phyloP scores from a whole-genome alignment of 2,113 vertebrate genomes.

The Collichthys lucidus region DNA sequence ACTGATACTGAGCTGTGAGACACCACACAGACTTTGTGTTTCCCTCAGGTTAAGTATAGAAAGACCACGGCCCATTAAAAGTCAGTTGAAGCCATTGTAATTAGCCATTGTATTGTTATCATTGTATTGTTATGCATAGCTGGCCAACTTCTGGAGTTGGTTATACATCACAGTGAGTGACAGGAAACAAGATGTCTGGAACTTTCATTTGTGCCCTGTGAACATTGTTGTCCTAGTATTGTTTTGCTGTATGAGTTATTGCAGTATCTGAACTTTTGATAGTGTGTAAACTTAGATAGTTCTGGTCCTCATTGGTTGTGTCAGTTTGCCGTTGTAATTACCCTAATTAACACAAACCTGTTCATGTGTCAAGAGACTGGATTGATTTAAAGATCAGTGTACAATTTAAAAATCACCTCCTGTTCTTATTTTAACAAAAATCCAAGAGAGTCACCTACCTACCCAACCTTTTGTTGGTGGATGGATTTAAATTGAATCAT shows the following conservation, averaged over 20 bases:
- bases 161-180: background rate
- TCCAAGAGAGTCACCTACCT: background rate
- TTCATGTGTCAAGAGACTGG: background rate
- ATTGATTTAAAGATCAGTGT: background rate
- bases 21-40: conserved; percentile 17
- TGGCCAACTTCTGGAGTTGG: background rate
- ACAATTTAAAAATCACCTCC: background rate
- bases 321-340: background rate
- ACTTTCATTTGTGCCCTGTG: background rate
- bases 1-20: conserved; percentile 52
- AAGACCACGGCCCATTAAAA: background rate
- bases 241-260: conserved; percentile 15
- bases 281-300: background rate
- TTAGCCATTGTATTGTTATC: background rate
- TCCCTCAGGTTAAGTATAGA: conserved; percentile 21
- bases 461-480: background rate
- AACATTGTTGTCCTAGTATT: background rate
- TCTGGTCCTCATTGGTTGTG: background rate
- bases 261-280: background rate
- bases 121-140: conserved; percentile 11
- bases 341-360: background rate
- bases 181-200: conserved; percentile 4
- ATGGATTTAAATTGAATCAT: background rate
- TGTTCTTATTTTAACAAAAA: conserved; percentile 1
- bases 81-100: conserved; percentile 31